These are phyloP conservation scores for Drosophila subquinaria DNA, from an alignment of 2,888 invertebrate genomes.

Conservation along the genomic window DNA sequence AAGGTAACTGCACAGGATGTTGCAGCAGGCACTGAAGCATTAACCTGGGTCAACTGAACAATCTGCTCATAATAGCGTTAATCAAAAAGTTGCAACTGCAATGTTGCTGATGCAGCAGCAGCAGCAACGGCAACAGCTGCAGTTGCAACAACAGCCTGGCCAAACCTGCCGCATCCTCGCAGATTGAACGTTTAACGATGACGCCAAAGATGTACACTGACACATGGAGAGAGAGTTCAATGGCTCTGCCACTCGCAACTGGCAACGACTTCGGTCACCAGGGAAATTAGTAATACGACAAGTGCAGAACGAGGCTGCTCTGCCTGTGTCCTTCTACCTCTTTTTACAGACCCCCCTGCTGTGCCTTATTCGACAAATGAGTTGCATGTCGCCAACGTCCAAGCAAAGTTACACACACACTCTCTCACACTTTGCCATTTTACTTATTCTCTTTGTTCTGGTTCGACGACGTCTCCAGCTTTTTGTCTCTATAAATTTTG, in stretches of 20 bases:
- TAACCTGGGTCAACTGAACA: conserved; percentile 78
- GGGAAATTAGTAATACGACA: conserved; percentile 83
- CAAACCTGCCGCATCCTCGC: conserved; percentile 32
- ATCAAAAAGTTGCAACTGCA: conserved; percentile 73
- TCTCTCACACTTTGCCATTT: conserved; percentile 47
- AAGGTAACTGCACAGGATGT: conserved; percentile 3
- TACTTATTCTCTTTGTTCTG: conserved; percentile 75
- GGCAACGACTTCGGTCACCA: conserved; percentile 58
- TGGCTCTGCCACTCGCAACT: conserved; percentile 26
- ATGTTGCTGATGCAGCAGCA: conserved; percentile 32
- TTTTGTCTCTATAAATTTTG: conserved; percentile 77
- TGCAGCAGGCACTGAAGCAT: conserved; percentile 49
- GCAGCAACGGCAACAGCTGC: conserved; percentile 1
- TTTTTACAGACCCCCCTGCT: neutral
- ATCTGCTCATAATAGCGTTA: conserved; percentile 81
- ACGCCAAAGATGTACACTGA: conserved; percentile 45
- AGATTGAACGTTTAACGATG: conserved; percentile 75
- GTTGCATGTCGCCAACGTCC: conserved; percentile 67
- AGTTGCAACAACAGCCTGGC: conserved; percentile 31
- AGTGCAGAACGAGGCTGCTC: conserved; percentile 60
- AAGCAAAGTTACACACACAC: conserved; percentile 18
- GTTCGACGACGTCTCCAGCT: conserved; percentile 43
- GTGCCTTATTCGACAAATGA: conserved; percentile 68
- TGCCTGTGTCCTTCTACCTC: neutral
- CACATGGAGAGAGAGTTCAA: conserved; percentile 29